Percentiles rank a stretch among this genome's conserved stretches.
Evolutionary conservation across 92 coral and sea anemone species (phyloP).

Genomic region (Pocillopora grandis): DNA sequence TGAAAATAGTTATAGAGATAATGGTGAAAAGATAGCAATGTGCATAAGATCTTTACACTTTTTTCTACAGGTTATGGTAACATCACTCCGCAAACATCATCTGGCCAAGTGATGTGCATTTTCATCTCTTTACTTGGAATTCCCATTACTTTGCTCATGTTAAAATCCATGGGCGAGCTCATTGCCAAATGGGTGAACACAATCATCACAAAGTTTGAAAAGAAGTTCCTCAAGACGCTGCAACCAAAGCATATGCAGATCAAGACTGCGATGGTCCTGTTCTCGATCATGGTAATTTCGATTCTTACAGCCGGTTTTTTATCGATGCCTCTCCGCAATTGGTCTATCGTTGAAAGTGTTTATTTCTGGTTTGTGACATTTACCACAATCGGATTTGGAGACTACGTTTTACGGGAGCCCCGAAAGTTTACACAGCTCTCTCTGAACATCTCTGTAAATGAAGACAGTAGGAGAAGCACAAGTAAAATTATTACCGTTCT

Average conservation of each 20-base stretch:
- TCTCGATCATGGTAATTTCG: neutral
- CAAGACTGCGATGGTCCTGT: constrained; percentile 22
- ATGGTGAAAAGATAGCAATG: too few relatives aligned
- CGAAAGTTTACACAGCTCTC: neutral
- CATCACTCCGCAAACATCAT: constrained; percentile 40
- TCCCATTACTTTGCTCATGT: constrained; percentile 32
- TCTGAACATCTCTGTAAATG: neutral
- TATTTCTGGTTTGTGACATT: constrained; percentile 47
- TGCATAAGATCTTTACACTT: neutral
- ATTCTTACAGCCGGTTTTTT: constrained; percentile 4
- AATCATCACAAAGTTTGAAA: constrained; percentile 12
- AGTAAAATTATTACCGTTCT: neutral
- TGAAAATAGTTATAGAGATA: too few relatives aligned
- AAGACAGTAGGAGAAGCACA: neutral
- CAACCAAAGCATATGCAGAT: neutral
- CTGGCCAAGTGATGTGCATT: constrained; percentile 43
- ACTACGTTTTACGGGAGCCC: constrained; percentile 4
- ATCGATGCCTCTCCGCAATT: neutral
- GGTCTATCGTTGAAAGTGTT: constrained; percentile 20
- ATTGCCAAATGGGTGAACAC: constrained; percentile 14
- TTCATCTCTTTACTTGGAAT: constrained; percentile 33
- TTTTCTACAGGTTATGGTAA: constrained; percentile 43
- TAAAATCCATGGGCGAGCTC: constrained; percentile 43
- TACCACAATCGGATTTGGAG: constrained; percentile 52
- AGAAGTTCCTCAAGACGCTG: neutral